Base-by-base conservation (phyloP, 2,113 vertebrate genomes). In the Aepyceros melampus region DNA sequence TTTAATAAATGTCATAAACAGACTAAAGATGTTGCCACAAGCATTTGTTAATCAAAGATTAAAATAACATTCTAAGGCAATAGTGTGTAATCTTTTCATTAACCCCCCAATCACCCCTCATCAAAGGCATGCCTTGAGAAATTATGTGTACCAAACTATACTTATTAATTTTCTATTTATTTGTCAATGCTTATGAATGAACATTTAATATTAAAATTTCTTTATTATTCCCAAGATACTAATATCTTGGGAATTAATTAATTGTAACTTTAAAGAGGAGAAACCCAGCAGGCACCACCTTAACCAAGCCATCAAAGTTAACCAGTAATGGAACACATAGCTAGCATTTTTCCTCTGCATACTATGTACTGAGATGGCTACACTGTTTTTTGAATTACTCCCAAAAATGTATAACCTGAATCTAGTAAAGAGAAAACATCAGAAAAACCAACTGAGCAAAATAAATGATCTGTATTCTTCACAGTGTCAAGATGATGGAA, bases 61-160 rank as follows among this genome's bases (percentile, higher is more conserved):
- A 89, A 96, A 95, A 87, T 74, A 92, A 82, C 51, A 78, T 36
- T 64, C 9, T 87, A 93, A 89, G 33, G 87, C 74, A 87, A n/a
- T 64, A 29, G 31, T 78, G 58, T 96, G 13, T 93, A 53, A 60
- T 53, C 6, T 64, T 58, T 95, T 92, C 71, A 76, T 90, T 76
- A 71, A 2, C n/a, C 33, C 33, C n/a, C 17, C 83, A 71, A 47
- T 23, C 2, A 67, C 13, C 17, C 15, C 16, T 88, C 71, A 78
- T 67, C 14, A 89, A 90, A 33, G 60, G 21, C 83, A 51, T 84
- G 12, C 27, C 27, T 91, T 85, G 8, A 93, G 76, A 87, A 43
- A 91, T 87, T 36, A 78, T 86, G 6, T 64, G 45, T 86, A 23
- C 40, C 83, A 87, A 94, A 83, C 14, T 91, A 15, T 43, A 79